A percentile compares a stretch with the other conserved stretches of the same genome.
These are phyloP conservation scores for Sphenodon punctatus DNA, from an alignment of 2,797 vertebrate species.

Conservation along the genomic window DNA sequence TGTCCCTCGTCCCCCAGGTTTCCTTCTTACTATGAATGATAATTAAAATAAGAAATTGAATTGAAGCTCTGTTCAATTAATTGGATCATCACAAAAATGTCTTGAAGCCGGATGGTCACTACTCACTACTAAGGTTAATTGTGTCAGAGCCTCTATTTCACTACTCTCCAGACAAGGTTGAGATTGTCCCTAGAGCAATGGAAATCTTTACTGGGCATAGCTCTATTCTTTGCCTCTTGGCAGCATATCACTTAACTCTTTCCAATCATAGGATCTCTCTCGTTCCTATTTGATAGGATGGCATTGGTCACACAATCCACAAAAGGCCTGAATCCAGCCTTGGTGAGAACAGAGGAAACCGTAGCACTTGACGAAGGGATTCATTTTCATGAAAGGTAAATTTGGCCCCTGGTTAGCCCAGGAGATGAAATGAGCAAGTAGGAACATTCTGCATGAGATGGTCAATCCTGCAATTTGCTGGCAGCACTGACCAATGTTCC, in stretches of 20 bases:
- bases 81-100: neutral
- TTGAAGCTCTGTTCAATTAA: neutral
- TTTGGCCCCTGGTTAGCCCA: neutral
- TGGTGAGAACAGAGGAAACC: neutral
- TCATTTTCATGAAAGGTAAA: neutral
- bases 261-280: neutral
- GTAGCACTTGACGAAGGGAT: no score
- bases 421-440: neutral
- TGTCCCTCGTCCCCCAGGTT: no score
- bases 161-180: fast-evolving
- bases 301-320: neutral
- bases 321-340: neutral
- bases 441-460: no score
- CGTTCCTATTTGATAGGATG: neutral
- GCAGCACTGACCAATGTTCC: no score
- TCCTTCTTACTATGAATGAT: neutral
- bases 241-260: neutral
- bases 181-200: neutral
- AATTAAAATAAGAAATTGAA: neutral
- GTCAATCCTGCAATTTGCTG: no score
- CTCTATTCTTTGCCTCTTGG: neutral
- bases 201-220: neutral
- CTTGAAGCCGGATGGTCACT: neutral
- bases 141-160: neutral
- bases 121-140: neutral